Conservation (phyloP, 2,113 vertebrate genomes). For the Osmerus eperlanus region DNA sequence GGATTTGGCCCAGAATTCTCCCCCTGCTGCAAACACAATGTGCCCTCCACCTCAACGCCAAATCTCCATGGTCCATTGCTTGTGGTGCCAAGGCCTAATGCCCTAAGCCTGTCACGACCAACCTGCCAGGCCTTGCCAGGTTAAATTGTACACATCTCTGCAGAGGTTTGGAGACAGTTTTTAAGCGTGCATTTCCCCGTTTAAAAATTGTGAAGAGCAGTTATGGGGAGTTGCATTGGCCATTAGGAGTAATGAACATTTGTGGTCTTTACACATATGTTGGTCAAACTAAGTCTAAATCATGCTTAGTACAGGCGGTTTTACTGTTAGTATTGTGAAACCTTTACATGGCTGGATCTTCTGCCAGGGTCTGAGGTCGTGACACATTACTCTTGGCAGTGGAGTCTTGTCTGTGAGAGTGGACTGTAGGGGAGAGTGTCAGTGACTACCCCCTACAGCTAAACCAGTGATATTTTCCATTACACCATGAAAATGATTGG, state of each 20-base stretch:
- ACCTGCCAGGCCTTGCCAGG: constrained; percentile 37
- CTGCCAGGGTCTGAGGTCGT: neutral
- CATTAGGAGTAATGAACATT: neutral
- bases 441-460: neutral
- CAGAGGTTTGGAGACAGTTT: neutral
- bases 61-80: constrained; percentile 34
- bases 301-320: neutral
- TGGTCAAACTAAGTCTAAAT: too few relatives aligned
- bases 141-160: constrained; percentile 27
- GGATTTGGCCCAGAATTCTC: constrained; percentile 31
- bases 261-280: neutral
- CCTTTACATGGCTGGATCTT: neutral
- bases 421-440: neutral
- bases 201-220: neutral
- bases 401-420: neutral
- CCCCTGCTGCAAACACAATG: constrained; percentile 40
- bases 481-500: constrained; percentile 32
- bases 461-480: constrained; percentile 8
- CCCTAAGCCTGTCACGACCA: constrained; percentile 32
- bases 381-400: constrained; percentile 10
- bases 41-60: constrained; percentile 42
- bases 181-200: neutral
- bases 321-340: neutral
- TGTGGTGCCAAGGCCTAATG: constrained; percentile 45
- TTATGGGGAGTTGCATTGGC: neutral